Evolutionary conservation across 2,888 invertebrate species (phyloP), one percentile per base, ranked within the genome.

Genomic region (Blastobasis adustella): DNA sequence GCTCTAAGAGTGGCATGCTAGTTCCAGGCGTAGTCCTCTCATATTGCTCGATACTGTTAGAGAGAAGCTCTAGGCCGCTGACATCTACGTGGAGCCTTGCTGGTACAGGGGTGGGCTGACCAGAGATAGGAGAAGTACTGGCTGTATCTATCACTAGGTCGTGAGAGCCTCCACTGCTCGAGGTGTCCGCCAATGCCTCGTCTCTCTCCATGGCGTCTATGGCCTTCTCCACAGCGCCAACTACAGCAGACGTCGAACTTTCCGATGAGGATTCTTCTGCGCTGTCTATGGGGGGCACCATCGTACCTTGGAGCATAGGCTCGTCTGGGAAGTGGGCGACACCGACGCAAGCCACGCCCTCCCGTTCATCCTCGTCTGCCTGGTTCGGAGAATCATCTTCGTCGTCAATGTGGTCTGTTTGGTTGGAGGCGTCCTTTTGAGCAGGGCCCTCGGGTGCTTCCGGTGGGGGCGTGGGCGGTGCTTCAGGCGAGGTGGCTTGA

Each of bases 1-100:
- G 67, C 10, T 86, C 86, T 53, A 84, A 58, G 4, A 58, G 55
- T 1, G 88, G 80, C 76, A 82, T 77, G 54, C 69, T 74, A 40
- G 70, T 77, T 9, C 78, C 73, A 10, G 89, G 76, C 45, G 81
- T 85, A 0, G 85, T 84, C 50, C 90, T 90, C 66, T 93, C 93
- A 61, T 93, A 93, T 63, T 95, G 94, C 52, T 94, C 95, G 54
- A 96, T 95, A 71, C 96, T 96, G 66, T 96, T 96, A 0, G 96
- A 96, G 37, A 96, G 76, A 44, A 96, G 78, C 71, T 96, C 95
- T 40, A 96, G 79, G 0, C 96, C 96, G 60, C 95, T 95, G 6
- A 95, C 82, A 70, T 96, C 95, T 0, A 94, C 92, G 10, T 76
- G 73, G 1, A 74, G 71, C 38, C 76, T 65, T 2, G 71, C 42